Conservation (phyloP, 2,888 invertebrate species). For the Torymus texanus region DNA sequence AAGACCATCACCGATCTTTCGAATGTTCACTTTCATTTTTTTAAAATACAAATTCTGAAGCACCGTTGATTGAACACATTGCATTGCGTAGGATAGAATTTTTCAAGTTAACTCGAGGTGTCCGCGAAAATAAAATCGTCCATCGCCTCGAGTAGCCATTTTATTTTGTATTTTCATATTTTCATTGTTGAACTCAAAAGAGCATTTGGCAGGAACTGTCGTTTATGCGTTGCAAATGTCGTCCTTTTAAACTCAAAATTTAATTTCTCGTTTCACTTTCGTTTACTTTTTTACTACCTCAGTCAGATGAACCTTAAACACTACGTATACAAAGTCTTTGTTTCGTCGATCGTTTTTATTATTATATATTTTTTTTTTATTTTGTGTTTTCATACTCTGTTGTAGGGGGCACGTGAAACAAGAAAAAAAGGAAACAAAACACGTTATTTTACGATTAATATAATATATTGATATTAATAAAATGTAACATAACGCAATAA, state of each 20-base stretch:
- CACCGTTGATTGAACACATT: conserved; percentile 51
- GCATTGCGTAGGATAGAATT: conserved; percentile 41
- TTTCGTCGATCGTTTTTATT: conserved; percentile 18
- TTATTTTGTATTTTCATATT: conserved; percentile 20
- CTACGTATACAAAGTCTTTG: conserved; percentile 41
- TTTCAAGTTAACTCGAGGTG: conserved; percentile 40
- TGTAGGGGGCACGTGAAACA: conserved; percentile 38
- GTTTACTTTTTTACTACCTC: conserved; percentile 47
- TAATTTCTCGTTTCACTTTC: conserved; percentile 34
- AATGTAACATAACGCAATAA: conserved; percentile 74
- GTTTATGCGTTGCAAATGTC: conserved; percentile 48
- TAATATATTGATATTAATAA: conserved; percentile 74
- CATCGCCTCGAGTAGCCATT: conserved; percentile 30
- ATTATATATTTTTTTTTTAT: conserved; percentile 7
- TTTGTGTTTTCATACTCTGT: conserved; percentile 1
- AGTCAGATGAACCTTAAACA: conserved; percentile 40
- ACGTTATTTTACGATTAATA: conserved; percentile 70
- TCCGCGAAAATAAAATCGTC: conserved; percentile 28
- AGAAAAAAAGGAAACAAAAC: conserved; percentile 57
- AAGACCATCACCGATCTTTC: conserved; percentile 15
- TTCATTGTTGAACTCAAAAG: conserved; percentile 45
- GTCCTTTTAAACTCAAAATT: conserved; percentile 39
- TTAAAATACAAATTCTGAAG: conserved; percentile 47
- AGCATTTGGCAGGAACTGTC: conserved; percentile 51
- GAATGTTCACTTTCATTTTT: conserved; percentile 26